A percentile compares a stretch with the other conserved stretches of the same genome.
Conservation (phyloP, 1,140 invertebrate species). For the Cydia splendana region DNA sequence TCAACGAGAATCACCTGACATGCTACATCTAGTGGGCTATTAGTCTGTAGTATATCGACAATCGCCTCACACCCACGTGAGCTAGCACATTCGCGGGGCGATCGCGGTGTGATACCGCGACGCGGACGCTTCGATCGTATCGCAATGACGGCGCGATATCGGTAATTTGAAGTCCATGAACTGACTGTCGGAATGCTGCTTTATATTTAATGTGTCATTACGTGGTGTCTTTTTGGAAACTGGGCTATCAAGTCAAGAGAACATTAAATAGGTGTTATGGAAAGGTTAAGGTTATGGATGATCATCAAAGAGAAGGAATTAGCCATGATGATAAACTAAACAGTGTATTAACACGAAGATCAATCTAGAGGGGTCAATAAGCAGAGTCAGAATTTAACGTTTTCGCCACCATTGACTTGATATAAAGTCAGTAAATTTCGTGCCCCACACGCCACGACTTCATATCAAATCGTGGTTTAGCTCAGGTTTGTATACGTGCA, state of each 20-base stretch:
- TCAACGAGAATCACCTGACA: neutral
- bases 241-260: neutral
- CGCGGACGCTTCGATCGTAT: constrained; percentile 67
- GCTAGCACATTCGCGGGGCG: constrained; percentile 69
- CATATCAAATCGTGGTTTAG: no score
- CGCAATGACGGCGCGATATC: constrained; percentile 69
- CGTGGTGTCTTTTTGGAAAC: constrained; percentile 49
- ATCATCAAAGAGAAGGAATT: no score
- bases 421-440: no score
- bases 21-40: constrained; percentile 26
- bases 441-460: no score
- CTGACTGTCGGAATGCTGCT: constrained; percentile 65
- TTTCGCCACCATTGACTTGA: no score
- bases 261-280: neutral
- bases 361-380: no score
- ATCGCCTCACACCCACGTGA: constrained; percentile 67
- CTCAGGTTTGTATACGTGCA: no score
- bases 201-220: constrained; percentile 59
- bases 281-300: no score
- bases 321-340: no score
- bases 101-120: constrained; percentile 71
- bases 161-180: constrained; percentile 66
- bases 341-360: no score
- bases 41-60: constrained; percentile 57
- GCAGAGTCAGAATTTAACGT: no score